Evolutionary conservation across 1,140 invertebrate genomes (phyloP).

Genomic region (Maconellicoccus hirsutus): DNA sequence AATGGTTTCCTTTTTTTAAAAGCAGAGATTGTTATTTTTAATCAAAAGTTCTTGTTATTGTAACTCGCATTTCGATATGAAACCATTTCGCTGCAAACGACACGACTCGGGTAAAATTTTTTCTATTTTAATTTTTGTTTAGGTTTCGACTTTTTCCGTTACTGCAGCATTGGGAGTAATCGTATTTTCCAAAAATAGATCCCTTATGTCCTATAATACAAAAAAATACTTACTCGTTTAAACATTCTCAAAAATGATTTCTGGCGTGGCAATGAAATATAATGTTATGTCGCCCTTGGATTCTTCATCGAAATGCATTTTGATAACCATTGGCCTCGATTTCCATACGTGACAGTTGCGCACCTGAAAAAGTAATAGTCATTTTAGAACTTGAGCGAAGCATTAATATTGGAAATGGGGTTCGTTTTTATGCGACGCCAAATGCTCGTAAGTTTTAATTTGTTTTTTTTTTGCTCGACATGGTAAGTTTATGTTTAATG

Average conservation of each 20-base stretch:
- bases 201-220: background rate
- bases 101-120: background rate
- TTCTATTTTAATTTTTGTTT: constrained; percentile 21
- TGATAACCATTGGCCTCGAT: no score
- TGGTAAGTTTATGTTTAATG: background rate
- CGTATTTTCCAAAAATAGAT: background rate
- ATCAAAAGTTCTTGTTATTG: constrained; percentile 10
- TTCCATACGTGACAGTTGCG: background rate
- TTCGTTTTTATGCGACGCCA: background rate
- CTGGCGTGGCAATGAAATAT: background rate
- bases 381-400: background rate
- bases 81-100: constrained; percentile 8
- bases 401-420: background rate
- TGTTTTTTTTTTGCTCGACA: background rate
- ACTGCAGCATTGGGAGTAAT: background rate
- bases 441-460: constrained; percentile 3
- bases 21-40: constrained; percentile 16
- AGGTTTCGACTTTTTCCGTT: background rate
- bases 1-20: constrained; percentile 12
- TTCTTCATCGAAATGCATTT: background rate
- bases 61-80: constrained; percentile 2
- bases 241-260: background rate
- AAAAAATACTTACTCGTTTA: background rate
- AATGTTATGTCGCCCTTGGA: background rate
- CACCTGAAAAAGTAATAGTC: background rate